Percentiles rank a stretch among this genome's conserved stretches.
These are phyloP conservation scores for Cerceris rybyensis DNA, from an alignment of 2,888 invertebrate genomes.

Conservation along the genomic window DNA sequence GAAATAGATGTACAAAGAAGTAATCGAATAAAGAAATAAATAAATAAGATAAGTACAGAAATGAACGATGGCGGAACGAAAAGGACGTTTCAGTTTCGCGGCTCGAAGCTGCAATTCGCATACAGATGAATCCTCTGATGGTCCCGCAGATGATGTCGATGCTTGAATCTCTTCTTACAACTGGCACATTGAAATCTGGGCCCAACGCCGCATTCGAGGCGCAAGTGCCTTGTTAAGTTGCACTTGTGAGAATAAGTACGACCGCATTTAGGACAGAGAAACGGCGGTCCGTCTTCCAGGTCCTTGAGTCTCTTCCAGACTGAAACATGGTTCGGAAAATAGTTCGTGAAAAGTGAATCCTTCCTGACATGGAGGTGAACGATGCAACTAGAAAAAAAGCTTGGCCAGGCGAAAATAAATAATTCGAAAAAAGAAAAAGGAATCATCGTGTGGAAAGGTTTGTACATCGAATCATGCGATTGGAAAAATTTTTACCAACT, in stretches of 20 bases:
- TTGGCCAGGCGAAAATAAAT: neutral
- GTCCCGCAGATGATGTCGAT: constrained; percentile 80
- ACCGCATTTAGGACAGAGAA: constrained; percentile 75
- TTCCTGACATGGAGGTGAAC: neutral
- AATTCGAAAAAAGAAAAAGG: neutral
- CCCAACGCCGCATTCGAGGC: constrained; percentile 79
- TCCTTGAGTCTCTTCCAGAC: constrained; percentile 66
- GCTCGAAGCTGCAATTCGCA: constrained; percentile 55
- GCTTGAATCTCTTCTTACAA: constrained; percentile 80
- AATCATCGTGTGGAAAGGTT: neutral
- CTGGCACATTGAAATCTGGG: constrained; percentile 76
- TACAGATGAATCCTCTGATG: constrained; percentile 76
- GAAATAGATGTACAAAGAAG: neutral
- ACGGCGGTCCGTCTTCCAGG: constrained; percentile 73
- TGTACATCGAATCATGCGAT: neutral
- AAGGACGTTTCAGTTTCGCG: constrained; percentile 50
- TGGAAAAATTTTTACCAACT: neutral
- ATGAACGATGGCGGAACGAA: neutral
- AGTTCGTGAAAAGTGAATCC: neutral
- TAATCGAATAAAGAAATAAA: constrained; percentile 25
- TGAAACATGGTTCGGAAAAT: constrained; percentile 57
- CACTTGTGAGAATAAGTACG: constrained; percentile 77
- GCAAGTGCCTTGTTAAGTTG: constrained; percentile 77
- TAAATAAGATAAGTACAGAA: neutral
- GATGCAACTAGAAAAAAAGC: constrained; percentile 13